Evolutionary conservation across 2,797 vertebrate genomes (phyloP).

Genomic region (Phrynocephalus vlangalii): DNA sequence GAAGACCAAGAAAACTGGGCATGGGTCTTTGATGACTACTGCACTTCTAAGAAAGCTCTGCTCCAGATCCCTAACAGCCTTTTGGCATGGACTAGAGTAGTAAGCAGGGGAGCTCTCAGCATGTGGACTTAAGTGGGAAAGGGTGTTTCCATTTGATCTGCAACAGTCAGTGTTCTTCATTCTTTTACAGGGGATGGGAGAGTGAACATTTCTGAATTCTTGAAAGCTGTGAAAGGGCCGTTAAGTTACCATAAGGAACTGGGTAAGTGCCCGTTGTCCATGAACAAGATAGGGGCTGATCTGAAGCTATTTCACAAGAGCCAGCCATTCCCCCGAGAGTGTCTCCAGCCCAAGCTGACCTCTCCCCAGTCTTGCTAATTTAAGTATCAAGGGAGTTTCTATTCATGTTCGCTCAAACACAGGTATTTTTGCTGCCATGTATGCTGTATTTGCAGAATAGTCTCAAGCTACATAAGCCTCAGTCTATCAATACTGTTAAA

Average conservation of each 20-base stretch:
- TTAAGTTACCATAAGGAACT: conserved; percentile 37
- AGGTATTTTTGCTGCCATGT: background rate
- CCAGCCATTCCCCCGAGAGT: background rate
- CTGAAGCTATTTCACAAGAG: background rate
- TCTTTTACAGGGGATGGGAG: conserved; percentile 51
- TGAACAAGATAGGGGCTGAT: background rate
- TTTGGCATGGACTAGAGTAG: background rate
- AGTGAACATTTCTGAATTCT: conserved; percentile 55
- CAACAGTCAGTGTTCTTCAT: background rate
- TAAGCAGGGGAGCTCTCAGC: background rate
- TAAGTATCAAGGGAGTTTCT: background rate
- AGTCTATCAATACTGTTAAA: no score
- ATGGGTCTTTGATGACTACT: no score
- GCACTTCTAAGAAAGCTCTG: background rate
- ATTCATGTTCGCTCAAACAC: background rate
- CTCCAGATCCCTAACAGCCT: background rate
- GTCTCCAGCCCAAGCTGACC: background rate
- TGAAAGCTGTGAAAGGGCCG: conserved; percentile 51
- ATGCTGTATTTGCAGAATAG: background rate
- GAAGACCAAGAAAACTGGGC: background rate
- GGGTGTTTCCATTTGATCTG: background rate
- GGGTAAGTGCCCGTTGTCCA: background rate
- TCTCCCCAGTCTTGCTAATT: background rate
- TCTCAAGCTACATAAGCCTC: background rate
- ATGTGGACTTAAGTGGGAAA: background rate